These are phyloP conservation scores for Clitarchus hookeri DNA, from an alignment of 2,888 invertebrate genomes.

Conservation along the genomic window DNA sequence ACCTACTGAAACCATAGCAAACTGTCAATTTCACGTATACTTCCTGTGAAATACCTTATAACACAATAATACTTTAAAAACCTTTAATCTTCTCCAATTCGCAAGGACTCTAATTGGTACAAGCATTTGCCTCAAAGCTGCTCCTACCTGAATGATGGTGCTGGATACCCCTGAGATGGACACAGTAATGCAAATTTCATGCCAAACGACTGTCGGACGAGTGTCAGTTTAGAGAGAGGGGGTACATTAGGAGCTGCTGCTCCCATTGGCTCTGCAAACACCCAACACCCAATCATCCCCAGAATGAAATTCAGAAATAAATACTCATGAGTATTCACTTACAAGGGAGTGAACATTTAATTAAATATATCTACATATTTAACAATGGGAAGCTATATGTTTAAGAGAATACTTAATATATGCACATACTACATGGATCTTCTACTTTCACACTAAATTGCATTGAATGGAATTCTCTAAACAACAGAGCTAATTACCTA, in stretches of 20 bases:
- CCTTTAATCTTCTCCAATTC: neutral
- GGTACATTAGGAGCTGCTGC: slow-evolving; percentile 65
- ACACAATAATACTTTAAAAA: neutral
- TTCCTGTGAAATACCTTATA: neutral
- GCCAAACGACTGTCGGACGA: slow-evolving; percentile 47
- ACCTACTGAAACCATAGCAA: neutral
- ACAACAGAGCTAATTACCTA: too few species aligned
- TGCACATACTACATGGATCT: too few species aligned
- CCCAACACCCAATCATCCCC: slow-evolving; percentile 12
- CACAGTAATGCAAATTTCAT: slow-evolving; percentile 66
- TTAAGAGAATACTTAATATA: too few species aligned
- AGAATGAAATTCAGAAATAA: neutral
- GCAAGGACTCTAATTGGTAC: neutral
- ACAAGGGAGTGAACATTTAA: too few species aligned
- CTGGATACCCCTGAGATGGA: slow-evolving; percentile 73
- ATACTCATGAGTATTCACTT: too few species aligned
- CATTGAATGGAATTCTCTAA: too few species aligned
- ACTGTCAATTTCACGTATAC: neutral
- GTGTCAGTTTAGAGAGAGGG: slow-evolving; percentile 52
- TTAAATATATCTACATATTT: too few species aligned
- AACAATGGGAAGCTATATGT: too few species aligned
- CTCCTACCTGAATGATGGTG: slow-evolving; percentile 62
- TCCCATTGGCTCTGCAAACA: slow-evolving; percentile 61
- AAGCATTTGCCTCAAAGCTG: neutral
- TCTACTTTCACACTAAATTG: too few species aligned